A percentile compares a stretch with the other conserved stretches of the same genome.
Evolutionary conservation across 2,113 vertebrate species (phyloP).

Genomic region (Nyctibius bracteatus): DNA sequence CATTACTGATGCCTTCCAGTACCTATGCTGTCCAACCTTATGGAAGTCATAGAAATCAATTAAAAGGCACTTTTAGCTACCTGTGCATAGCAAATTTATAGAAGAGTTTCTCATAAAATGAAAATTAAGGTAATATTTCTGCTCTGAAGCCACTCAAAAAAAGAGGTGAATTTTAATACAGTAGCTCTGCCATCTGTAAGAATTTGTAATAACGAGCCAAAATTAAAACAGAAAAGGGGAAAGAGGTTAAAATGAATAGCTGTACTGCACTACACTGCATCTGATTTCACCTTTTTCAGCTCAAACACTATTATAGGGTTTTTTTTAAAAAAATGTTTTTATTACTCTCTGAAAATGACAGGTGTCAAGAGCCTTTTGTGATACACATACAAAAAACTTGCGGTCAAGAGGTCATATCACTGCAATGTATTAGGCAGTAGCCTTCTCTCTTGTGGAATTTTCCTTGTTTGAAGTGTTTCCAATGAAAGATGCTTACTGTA

Average conservation of each 20-base stretch:
- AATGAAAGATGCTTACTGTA: slow-evolving; percentile 64
- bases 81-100: background rate
- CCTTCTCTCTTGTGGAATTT: slow-evolving; percentile 71
- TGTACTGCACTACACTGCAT: slow-evolving; percentile 67
- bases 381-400: slow-evolving; percentile 63
- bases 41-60: background rate
- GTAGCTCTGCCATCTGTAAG: slow-evolving; percentile 70
- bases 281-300: slow-evolving; percentile 66
- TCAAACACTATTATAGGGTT: background rate
- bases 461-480: slow-evolving; percentile 72
- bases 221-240: slow-evolving; percentile 73
- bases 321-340: slow-evolving; percentile 28
- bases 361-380: slow-evolving; percentile 69
- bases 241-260: slow-evolving; percentile 64
- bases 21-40: background rate
- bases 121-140: slow-evolving; percentile 76
- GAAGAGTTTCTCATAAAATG: slow-evolving; percentile 67
- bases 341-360: slow-evolving; percentile 75
- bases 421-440: slow-evolving; percentile 67
- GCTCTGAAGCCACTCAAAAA: slow-evolving; percentile 73
- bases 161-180: slow-evolving; percentile 79
- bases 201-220: slow-evolving; percentile 75
- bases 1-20: background rate
- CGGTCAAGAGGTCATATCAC: slow-evolving; percentile 59
- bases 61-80: background rate